These are phyloP conservation scores for Cremastobaeus sp. DNA, from an alignment of 2,888 invertebrate species.

Conservation along the genomic window DNA sequence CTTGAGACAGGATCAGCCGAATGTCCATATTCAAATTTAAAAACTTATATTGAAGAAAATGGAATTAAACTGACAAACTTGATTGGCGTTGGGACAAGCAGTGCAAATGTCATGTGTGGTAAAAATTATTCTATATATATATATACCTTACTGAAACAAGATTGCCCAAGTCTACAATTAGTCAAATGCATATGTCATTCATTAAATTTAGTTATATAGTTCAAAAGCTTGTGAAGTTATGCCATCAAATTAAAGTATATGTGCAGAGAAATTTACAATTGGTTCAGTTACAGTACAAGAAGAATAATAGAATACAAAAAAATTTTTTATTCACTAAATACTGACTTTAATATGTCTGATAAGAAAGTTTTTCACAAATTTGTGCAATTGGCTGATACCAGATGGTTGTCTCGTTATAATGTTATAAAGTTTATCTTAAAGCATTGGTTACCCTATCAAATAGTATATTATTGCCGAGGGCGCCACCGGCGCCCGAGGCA, in stretches of 20 bases:
- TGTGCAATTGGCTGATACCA: conserved; percentile 52
- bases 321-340: conserved; percentile 46
- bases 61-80: conserved; percentile 46
- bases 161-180: neutral
- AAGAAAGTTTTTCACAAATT: conserved; percentile 30
- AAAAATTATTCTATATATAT: conserved; percentile 4
- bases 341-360: too few relatives aligned
- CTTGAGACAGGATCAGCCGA: neutral
- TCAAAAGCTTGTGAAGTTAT: conserved; percentile 4
- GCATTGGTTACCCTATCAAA: conserved; percentile 46
- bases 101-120: neutral
- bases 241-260: conserved; percentile 3
- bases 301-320: conserved; percentile 36
- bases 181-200: conserved; percentile 1
- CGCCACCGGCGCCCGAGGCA: too few relatives aligned
- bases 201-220: neutral
- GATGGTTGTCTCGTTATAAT: conserved; percentile 58
- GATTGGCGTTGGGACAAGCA: conserved; percentile 46
- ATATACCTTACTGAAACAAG: conserved; percentile 1
- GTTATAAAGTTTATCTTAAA: conserved; percentile 56
- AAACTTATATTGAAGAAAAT: neutral
- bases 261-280: conserved; percentile 3
- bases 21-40: neutral
- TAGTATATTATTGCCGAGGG: too few relatives aligned
- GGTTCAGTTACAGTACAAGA: neutral